These are phyloP conservation scores for Proctacanthus coquilletti DNA, from an alignment of 1,140 invertebrate species.

Conservation along the genomic window DNA sequence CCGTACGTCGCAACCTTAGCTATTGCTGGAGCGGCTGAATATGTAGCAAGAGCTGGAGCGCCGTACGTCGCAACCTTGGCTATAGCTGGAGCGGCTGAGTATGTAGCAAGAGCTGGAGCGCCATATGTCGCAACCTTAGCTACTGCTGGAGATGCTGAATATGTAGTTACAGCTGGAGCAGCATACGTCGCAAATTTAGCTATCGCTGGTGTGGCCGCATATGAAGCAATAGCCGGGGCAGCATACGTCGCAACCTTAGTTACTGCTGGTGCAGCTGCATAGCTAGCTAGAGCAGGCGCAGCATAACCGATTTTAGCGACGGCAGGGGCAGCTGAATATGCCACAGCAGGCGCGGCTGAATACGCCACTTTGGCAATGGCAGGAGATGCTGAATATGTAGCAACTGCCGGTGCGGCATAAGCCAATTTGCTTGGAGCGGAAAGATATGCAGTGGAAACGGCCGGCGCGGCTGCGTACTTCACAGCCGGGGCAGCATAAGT, in stretches of 20 bases:
- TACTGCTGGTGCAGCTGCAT: slow-evolving; percentile 12
- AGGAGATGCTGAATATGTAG: slow-evolving; percentile 1
- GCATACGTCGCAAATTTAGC: slow-evolving; percentile 7
- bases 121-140: slow-evolving; percentile 2
- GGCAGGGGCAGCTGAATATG: slow-evolving; percentile 4
- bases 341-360: slow-evolving; percentile 10
- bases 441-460: slow-evolving; percentile 5
- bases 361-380: slow-evolving; percentile 1
- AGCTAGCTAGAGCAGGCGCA: slow-evolving; percentile 4
- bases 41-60: neutral
- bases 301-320: slow-evolving; percentile 7
- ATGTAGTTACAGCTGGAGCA: slow-evolving; percentile 8
- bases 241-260: slow-evolving; percentile 16
- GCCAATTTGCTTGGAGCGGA: slow-evolving; percentile 7
- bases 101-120: too few relatives aligned
- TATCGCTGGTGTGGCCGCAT: neutral
- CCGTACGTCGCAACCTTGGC: slow-evolving; percentile 8
- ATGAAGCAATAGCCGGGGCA: slow-evolving; percentile 11
- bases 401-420: slow-evolving; percentile 12
- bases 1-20: neutral
- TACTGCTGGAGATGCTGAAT: neutral
- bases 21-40: neutral
- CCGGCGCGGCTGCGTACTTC: slow-evolving; percentile 10
- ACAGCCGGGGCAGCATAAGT: slow-evolving; percentile 10
- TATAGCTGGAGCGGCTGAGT: slow-evolving; percentile 10